phyloP scores from a whole-genome alignment of 2,888 invertebrate genomes.

The Drosophila phalerata region DNA sequence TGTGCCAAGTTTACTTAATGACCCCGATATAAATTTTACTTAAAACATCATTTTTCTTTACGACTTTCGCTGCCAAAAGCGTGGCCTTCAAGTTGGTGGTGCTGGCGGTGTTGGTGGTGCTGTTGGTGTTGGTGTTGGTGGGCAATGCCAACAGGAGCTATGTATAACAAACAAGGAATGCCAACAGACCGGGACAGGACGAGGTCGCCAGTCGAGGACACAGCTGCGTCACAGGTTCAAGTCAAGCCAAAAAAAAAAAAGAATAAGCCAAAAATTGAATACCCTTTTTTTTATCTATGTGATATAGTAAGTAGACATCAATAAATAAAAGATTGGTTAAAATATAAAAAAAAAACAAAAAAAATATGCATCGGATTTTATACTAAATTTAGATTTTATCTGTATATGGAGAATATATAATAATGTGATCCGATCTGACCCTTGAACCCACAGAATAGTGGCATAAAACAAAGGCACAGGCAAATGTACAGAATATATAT shows the following conservation, averaged over 20 bases:
- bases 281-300: too few relatives aligned
- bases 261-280: too few relatives aligned
- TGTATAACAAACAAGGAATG: conserved; percentile 31
- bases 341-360: background rate
- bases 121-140: conserved; percentile 5
- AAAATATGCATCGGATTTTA: too few relatives aligned
- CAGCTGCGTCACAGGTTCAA: conserved; percentile 46
- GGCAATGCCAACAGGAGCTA: conserved; percentile 37
- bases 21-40: conserved; percentile 80
- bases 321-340: too few relatives aligned
- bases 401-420: background rate
- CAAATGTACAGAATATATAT: too few relatives aligned
- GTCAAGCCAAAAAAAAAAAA: conserved; percentile 5
- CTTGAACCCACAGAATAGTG: too few relatives aligned
- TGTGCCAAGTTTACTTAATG: conserved; percentile 80
- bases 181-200: conserved; percentile 24
- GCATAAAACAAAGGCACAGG: too few relatives aligned
- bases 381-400: too few relatives aligned
- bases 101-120: background rate
- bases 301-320: too few relatives aligned
- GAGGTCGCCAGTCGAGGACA: conserved; percentile 34
- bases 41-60: conserved; percentile 80
- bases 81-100: conserved; percentile 48
- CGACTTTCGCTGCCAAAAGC: conserved; percentile 73
- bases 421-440: too few relatives aligned